Percentiles rank a stretch among this genome's conserved stretches.
phyloP scores from a whole-genome alignment of 2,113 vertebrate genomes.

The Bufo gargarizans region DNA sequence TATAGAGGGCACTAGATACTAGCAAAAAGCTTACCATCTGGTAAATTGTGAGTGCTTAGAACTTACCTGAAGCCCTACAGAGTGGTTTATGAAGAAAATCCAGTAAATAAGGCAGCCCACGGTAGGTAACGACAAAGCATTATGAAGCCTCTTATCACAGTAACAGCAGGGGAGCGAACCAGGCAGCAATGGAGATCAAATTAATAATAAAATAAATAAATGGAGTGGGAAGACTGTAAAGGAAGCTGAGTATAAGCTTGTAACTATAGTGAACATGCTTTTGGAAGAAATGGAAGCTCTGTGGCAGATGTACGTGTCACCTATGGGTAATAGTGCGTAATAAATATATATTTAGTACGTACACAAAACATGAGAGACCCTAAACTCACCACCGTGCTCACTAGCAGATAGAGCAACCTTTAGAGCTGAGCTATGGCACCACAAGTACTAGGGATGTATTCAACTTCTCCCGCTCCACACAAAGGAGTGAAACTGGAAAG shows the following conservation, averaged over 20 bases:
- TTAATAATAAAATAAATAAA: constrained; percentile 2
- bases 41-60: neutral
- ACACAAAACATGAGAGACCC: too few species aligned
- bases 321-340: neutral
- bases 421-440: too few species aligned
- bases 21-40: neutral
- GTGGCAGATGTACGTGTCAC: neutral
- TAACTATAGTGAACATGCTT: neutral
- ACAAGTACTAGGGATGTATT: too few species aligned
- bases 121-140: neutral
- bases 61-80: neutral
- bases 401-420: too few species aligned
- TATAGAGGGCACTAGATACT: neutral
- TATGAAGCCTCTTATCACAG: neutral
- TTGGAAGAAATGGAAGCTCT: neutral
- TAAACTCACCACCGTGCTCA: too few species aligned
- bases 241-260: neutral
- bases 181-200: neutral
- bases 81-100: neutral
- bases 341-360: neutral
- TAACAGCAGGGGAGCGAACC: neutral
- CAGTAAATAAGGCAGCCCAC: neutral
- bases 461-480: too few species aligned
- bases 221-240: constrained; percentile 1
- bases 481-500: too few species aligned